Evolutionary conservation across 1,140 invertebrate species (phyloP).

Genomic region (Chymomyza costata): DNA sequence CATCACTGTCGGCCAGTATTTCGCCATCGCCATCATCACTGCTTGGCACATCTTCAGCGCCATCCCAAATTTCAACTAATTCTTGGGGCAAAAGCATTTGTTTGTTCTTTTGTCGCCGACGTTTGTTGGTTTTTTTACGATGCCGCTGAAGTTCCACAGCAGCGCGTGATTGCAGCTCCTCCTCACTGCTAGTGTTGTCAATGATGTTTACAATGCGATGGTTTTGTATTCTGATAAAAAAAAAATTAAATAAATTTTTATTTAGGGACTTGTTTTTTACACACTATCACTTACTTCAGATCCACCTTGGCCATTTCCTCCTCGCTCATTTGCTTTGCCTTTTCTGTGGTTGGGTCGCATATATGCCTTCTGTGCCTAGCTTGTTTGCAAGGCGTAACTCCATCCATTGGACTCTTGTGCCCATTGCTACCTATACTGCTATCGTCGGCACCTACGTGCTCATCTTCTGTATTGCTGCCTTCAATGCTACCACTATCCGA

Average conservation of each 20-base stretch:
- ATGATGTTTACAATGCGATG: conserved; percentile 72
- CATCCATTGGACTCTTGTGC: conserved; percentile 68
- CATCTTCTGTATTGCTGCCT: conserved; percentile 85
- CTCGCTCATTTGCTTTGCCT: conserved; percentile 43
- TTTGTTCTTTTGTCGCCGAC: conserved; percentile 44
- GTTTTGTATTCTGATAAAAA: conserved; percentile 42
- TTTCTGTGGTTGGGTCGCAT: conserved; percentile 64
- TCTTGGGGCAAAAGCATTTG: conserved; percentile 58
- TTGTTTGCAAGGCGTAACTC: conserved; percentile 77
- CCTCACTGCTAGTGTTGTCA: conserved; percentile 72
- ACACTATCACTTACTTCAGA: conserved; percentile 54
- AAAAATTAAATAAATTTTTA: not conserved
- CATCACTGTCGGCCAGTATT: conserved; percentile 66
- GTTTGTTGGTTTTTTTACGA: conserved; percentile 61
- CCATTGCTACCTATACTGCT: conserved; percentile 67
- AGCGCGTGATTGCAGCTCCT: conserved; percentile 56
- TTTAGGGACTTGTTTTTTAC: not conserved
- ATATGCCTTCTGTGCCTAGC: conserved; percentile 63
- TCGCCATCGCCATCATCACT: conserved; percentile 68
- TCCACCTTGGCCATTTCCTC: conserved; percentile 62
- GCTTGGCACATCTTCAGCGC: conserved; percentile 60
- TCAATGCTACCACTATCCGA: conserved; percentile 86
- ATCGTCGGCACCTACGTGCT: conserved; percentile 77
- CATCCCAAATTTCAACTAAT: conserved; percentile 73
- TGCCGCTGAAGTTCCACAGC: conserved; percentile 44